Evolutionary conservation across 2,888 invertebrate species (phyloP), one percentile per base, ranked within the genome.

Genomic region (Acanthoscelides obtectus): DNA sequence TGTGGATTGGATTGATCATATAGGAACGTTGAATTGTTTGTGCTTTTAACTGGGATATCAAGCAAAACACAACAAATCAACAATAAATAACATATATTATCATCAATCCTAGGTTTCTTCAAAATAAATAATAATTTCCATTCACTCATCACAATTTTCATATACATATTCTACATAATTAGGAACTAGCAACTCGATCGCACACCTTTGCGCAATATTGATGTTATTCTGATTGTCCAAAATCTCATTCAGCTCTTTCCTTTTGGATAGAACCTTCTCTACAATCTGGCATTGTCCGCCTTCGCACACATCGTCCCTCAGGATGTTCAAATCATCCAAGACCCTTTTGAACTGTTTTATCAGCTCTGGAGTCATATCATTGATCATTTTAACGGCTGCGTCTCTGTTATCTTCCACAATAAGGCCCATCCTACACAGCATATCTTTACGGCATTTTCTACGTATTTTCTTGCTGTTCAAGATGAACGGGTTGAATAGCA

Each of bases 401-500:
- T 68, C 71, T 20, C 66, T 20, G 20, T 71, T 20, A 19, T 70
- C 69, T 2, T 65, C 45, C 22, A 73, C 17, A 12, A 74, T 6
- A 5, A 67, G 45, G 65, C 68, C 22, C 2, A 71, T 4, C n/a
- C 71, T 25, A 66, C 75, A 75, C 2, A 73, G 0, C 0, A 20
- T 3, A 20, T 69, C 45, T 12, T 66, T 20, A 3, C 68, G 67
- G 19, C 75, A 75, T 27, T 27, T 22, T 12, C 64, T 68, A 1
- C 20, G n/a, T 20, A 75, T 25, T 45, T 68, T 68, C 20, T n/a
- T 45, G 45, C 70, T 74, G 0, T 20, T 67, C 22, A 70, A 25
- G 5, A 75, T 22, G 67, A 64, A 73, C 0, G 72, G 74, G 45
- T 75, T 74, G 2, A 69, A 25, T 19, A 75, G 1, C 12, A 64